Evolutionary conservation across 37 sponge, comb jelly and placozoan genomes (phyloP).

Genomic region (Dysidea cf. avara): DNA sequence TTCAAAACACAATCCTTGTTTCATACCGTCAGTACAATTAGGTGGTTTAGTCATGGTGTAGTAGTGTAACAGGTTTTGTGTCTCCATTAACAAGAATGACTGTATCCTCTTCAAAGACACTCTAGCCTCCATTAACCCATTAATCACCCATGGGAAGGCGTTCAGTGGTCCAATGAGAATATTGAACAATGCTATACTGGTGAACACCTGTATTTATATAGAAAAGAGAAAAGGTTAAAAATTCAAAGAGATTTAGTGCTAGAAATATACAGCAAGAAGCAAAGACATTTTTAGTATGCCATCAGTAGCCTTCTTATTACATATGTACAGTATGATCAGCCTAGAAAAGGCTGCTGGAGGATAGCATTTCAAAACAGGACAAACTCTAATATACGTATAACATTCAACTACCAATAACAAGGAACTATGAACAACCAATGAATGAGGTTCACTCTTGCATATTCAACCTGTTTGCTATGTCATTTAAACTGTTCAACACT

Average conservation of each 20-base stretch:
- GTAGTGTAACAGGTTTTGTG: slow-evolving; percentile 52
- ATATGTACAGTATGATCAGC: no score
- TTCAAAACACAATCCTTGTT: no score
- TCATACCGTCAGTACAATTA: no score
- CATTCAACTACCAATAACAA: no score
- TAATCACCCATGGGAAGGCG: slow-evolving; percentile 98
- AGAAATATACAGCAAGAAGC: slow-evolving; percentile 1
- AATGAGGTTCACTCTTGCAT: neutral
- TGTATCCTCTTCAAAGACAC: slow-evolving; percentile 90
- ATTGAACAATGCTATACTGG: slow-evolving; percentile 91
- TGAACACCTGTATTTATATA: slow-evolving; percentile 79
- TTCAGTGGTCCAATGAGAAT: slow-evolving; percentile 94
- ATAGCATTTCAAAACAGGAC: no score
- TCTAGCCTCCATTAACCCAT: slow-evolving; percentile 94
- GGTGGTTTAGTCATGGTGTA: slow-evolving; percentile 8
- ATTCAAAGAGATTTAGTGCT: neutral
- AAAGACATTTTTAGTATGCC: neutral
- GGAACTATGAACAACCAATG: no score
- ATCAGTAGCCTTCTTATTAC: neutral
- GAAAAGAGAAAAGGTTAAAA: neutral
- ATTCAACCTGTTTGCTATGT: neutral
- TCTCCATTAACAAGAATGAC: slow-evolving; percentile 66
- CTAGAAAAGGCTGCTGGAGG: no score
- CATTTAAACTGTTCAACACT: neutral
- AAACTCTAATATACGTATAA: no score